Conservation (phyloP, 2,888 invertebrate species). For the Habroteleia sp. region DNA sequence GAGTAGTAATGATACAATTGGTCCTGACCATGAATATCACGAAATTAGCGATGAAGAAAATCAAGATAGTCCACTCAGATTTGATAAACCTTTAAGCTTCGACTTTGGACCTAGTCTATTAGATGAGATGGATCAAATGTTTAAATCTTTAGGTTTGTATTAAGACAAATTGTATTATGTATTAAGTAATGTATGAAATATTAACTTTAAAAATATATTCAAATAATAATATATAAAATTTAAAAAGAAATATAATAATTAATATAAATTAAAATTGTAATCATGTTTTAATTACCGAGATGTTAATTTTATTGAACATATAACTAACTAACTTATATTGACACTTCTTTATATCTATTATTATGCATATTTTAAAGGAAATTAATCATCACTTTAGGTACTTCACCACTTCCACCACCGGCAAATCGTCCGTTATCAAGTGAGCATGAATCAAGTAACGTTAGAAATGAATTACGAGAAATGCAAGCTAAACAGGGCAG, state of each 20-base stretch:
- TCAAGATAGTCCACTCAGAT: constrained; percentile 81
- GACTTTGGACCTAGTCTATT: constrained; percentile 94
- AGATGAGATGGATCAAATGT: constrained; percentile 95
- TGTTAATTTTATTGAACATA: too few relatives aligned
- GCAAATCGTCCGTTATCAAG: constrained; percentile 72
- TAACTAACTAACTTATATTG: too few relatives aligned
- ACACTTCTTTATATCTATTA: too few relatives aligned
- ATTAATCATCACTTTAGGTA: constrained; percentile 65
- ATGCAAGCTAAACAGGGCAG: constrained; percentile 82
- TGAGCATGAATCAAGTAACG: constrained; percentile 84
- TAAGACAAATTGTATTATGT: too few relatives aligned
- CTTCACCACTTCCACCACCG: constrained; percentile 78
- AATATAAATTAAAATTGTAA: too few relatives aligned
- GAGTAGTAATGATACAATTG: constrained; percentile 67
- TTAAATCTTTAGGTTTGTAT: constrained; percentile 82
- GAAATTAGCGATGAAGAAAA: constrained; percentile 91
- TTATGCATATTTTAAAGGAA: constrained; percentile 1
- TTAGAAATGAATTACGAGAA: constrained; percentile 87
- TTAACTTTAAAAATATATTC: too few relatives aligned
- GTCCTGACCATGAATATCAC: constrained; percentile 88
- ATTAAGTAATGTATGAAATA: too few relatives aligned
- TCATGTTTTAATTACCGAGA: too few relatives aligned
- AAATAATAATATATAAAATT: too few relatives aligned
- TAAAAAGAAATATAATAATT: too few relatives aligned
- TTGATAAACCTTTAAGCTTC: constrained; percentile 82